Base-by-base conservation (phyloP, 1,140 invertebrate genomes). In the Trypoxylus dichotomus region DNA sequence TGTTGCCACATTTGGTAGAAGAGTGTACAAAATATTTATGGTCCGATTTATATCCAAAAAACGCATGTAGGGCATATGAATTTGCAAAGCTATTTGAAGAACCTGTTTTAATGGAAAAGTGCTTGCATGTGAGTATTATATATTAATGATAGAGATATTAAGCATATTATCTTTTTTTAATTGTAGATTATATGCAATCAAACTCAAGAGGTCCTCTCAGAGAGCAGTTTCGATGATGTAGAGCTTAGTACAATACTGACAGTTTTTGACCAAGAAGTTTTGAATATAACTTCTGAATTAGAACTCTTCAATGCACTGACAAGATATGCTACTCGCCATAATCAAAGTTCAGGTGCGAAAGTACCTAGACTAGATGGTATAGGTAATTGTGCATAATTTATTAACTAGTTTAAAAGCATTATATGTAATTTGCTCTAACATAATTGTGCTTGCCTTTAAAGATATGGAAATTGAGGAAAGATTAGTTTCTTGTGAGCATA, bases 81-180 rank as follows among this genome's bases (percentile, higher is more conserved):
- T 95, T 96, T 89, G 93, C 94, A 0, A 92, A 92, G 78, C 85
- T 96, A 0, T 96, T 95, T 86, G 94, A 95, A 78, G 94, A 95
- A 83, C 92, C 92, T 75, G 88, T 91, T 7, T 85, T 96, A 0
- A 93, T 94, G 90, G 91, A 94, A 25, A 94, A 94, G 86, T 95
- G 94, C 86, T 87, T 93, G 84, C 89, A 92, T 87, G 91, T 92
- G 87, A 81, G 41, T 41, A 41, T 74, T 68, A 15, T 6, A n/a
- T n/a, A 54, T 54, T 19, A n/a, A 0, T 6, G 6, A n/a, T n/a
- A n/a, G n/a, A n/a, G n/a, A n/a, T n/a, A n/a, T n/a, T n/a, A n/a
- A n/a, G n/a, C n/a, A n/a, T n/a, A n/a, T n/a, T n/a, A n/a, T n/a
- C n/a, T 76, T 19, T 29, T 27, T 43, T 21, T 37, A 76, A 76